phyloP scores from a whole-genome alignment of 1,140 invertebrate genomes.

The Ceratosolen solmsi region DNA sequence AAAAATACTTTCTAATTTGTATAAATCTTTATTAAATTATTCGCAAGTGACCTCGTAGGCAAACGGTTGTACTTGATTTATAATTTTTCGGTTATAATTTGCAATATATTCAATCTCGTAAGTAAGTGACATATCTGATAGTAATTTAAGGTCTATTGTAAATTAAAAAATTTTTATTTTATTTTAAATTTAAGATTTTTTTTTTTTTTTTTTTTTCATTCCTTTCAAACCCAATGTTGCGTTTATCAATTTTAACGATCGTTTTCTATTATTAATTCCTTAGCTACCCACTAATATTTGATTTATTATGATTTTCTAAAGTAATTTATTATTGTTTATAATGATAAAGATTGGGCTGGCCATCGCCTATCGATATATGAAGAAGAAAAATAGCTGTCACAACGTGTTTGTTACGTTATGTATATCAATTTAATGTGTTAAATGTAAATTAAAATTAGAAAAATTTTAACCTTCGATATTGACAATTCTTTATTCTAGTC shows the following conservation, averaged over 20 bases:
- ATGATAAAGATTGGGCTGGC: not conserved
- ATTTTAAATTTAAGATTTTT: too few species aligned
- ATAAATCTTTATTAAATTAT: not conserved
- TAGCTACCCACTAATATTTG: not conserved
- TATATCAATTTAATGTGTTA: too few species aligned
- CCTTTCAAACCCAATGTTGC: too few species aligned
- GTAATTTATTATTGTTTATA: not conserved
- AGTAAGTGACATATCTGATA: not conserved
- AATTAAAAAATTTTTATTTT: not conserved
- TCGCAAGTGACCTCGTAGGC: not conserved
- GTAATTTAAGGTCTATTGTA: not conserved
- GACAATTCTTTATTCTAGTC: not conserved
- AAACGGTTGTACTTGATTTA: not conserved
- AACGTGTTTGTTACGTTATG: too few species aligned
- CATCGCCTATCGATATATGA: too few species aligned
- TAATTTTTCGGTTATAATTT: constrained; percentile 4
- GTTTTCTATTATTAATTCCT: not conserved
- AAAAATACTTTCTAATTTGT: not conserved
- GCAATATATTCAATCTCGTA: not conserved
- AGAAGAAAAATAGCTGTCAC: too few species aligned
- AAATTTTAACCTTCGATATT: too few species aligned
- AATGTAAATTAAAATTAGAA: too few species aligned
- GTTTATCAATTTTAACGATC: not conserved
- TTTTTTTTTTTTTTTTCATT: too few species aligned
- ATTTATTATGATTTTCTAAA: not conserved